phyloP scores from a whole-genome alignment of 2,113 vertebrate genomes.

The Progne subis region DNA sequence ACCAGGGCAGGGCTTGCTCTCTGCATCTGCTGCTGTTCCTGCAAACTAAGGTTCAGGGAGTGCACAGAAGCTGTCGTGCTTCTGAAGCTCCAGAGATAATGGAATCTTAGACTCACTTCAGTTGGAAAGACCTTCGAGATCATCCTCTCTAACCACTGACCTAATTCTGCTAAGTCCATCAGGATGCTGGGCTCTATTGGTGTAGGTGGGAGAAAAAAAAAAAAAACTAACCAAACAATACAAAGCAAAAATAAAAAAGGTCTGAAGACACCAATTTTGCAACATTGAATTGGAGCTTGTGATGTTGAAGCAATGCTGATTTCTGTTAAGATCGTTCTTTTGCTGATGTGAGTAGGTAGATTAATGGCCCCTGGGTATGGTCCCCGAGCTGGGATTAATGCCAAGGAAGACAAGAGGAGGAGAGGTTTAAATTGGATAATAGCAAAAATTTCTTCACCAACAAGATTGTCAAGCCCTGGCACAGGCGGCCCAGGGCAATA shows the following conservation, averaged over 20 bases:
- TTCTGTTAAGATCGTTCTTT: accelerated
- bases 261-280: background rate
- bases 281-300: background rate
- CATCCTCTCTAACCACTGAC: background rate
- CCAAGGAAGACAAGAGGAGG: background rate
- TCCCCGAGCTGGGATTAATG: background rate
- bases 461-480: background rate
- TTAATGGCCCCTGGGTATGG: accelerated
- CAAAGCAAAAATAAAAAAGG: background rate
- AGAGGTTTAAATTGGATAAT: background rate
- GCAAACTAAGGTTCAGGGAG: accelerated
- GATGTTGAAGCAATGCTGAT: background rate
- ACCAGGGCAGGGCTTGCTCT: accelerated
- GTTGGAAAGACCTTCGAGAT: background rate
- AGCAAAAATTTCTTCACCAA: background rate
- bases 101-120: background rate
- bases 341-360: background rate
- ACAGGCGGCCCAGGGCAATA: background rate
- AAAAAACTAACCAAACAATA: background rate
- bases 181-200: accelerated
- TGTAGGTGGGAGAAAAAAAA: too few species aligned
- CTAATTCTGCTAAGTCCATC: background rate
- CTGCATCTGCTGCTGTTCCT: background rate
- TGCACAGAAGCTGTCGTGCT: background rate
- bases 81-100: background rate